Percentiles rank a stretch among this genome's conserved stretches.
Evolutionary conservation across 2,113 vertebrate genomes (phyloP).

Genomic region (Panthera tigris): DNA sequence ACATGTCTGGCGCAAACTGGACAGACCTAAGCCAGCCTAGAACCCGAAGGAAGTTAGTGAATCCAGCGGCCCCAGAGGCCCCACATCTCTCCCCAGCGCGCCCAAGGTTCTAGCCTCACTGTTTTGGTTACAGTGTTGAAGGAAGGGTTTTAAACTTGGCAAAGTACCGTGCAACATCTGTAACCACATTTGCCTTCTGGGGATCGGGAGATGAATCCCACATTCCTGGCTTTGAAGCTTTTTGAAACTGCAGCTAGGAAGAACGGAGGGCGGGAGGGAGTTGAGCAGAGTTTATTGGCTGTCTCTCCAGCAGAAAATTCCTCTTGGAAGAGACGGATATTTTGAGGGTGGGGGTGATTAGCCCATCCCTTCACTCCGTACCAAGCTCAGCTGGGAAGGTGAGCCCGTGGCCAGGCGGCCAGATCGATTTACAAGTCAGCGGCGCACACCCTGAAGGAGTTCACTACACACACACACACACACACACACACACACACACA

Average conservation of each 20-base stretch:
- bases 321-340: slow-evolving; percentile 70
- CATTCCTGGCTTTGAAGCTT: slow-evolving; percentile 84
- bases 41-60: slow-evolving; percentile 70
- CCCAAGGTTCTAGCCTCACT: slow-evolving; percentile 58
- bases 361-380: slow-evolving; percentile 48
- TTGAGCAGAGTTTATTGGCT: slow-evolving; percentile 80
- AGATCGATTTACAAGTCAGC: slow-evolving; percentile 63
- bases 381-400: slow-evolving; percentile 60
- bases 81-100: background rate
- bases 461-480: background rate
- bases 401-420: slow-evolving; percentile 32
- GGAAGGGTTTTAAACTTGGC: slow-evolving; percentile 81
- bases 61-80: background rate
- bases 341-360: slow-evolving; percentile 67
- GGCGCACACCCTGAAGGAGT: slow-evolving; percentile 60
- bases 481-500: background rate
- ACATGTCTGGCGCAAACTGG: slow-evolving; percentile 75
- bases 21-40: slow-evolving; percentile 79
- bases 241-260: slow-evolving; percentile 77
- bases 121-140: slow-evolving; percentile 74
- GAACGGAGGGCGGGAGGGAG: slow-evolving; percentile 69
- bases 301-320: slow-evolving; percentile 68
- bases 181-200: slow-evolving; percentile 82
- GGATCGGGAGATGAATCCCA: slow-evolving; percentile 81
- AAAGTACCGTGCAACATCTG: slow-evolving; percentile 80